Percentiles rank a stretch among this genome's conserved stretches.
Evolutionary conservation across 2,797 vertebrate species (phyloP).

Genomic region (Darevskia nairensis): DNA sequence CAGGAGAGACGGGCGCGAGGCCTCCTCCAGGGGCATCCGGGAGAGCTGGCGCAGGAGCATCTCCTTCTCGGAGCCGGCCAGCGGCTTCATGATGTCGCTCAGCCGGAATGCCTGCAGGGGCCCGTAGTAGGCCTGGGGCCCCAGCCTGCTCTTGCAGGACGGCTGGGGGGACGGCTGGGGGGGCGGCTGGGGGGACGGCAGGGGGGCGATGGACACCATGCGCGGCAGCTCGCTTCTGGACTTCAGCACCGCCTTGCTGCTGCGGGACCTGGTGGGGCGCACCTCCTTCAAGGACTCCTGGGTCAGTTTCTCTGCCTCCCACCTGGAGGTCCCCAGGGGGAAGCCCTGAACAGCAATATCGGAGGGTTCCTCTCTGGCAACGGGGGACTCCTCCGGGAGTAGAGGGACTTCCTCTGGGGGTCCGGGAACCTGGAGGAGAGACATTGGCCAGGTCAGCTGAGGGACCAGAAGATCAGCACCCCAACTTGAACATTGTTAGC

Average conservation of each 20-base stretch:
- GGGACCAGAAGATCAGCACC: no score
- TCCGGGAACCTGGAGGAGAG: background rate
- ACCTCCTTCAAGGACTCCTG: rapidly evolving
- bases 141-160: rapidly evolving
- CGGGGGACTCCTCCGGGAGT: background rate
- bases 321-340: no score
- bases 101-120: rapidly evolving
- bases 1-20: rapidly evolving
- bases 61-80: background rate
- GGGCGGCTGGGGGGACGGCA: background rate
- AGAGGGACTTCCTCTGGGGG: no score
- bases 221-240: rapidly evolving
- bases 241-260: rapidly evolving
- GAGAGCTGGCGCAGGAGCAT: background rate
- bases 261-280: rapidly evolving
- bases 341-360: background rate
- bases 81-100: background rate
- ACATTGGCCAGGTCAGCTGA: rapidly evolving
- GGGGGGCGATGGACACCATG: no score
- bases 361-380: no score
- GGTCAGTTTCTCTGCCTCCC: background rate
- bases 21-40: background rate
- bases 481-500: no score
- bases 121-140: rapidly evolving
- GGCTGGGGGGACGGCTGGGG: background rate